Conservation (phyloP, 1,140 invertebrate species). For the Calycopis cecrops region DNA sequence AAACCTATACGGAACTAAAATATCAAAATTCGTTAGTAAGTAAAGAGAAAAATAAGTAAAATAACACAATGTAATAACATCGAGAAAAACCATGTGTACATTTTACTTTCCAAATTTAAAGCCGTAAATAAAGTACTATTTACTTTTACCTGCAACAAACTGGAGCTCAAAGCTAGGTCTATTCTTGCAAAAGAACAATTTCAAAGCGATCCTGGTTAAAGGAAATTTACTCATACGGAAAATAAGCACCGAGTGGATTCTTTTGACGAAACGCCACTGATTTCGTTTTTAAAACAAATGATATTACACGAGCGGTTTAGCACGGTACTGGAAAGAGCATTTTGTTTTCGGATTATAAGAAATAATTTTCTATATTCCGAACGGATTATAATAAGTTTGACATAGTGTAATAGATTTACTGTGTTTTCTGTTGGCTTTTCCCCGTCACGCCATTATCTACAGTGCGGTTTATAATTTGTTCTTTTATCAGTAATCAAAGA, state of each 20-base stretch:
- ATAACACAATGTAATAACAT: no score
- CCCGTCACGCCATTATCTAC: no score
- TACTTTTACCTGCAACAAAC: conserved; percentile 2
- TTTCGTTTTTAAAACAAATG: conserved; percentile 21
- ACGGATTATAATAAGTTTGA: no score
- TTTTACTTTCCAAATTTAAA: neutral
- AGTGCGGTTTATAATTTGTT: no score
- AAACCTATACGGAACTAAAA: no score
- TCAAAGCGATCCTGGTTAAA: conserved; percentile 26
- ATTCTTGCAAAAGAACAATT: conserved; percentile 27
- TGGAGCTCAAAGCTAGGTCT: conserved; percentile 8
- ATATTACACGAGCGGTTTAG: conserved; percentile 18
- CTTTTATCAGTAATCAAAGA: no score
- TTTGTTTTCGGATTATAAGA: neutral
- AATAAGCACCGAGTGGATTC: conserved; percentile 30
- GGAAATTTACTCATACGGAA: conserved; percentile 32
- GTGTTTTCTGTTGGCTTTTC: no score
- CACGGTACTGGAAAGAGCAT: neutral
- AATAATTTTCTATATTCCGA: no score
- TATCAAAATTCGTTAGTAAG: no score
- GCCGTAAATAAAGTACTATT: conserved; percentile 2
- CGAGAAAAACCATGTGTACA: no score
- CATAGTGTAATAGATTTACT: no score
- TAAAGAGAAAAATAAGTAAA: no score
- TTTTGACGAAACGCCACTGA: conserved; percentile 23